Evolutionary conservation across 1,140 invertebrate genomes (phyloP).

Genomic region (Drosophila trapezifrons): DNA sequence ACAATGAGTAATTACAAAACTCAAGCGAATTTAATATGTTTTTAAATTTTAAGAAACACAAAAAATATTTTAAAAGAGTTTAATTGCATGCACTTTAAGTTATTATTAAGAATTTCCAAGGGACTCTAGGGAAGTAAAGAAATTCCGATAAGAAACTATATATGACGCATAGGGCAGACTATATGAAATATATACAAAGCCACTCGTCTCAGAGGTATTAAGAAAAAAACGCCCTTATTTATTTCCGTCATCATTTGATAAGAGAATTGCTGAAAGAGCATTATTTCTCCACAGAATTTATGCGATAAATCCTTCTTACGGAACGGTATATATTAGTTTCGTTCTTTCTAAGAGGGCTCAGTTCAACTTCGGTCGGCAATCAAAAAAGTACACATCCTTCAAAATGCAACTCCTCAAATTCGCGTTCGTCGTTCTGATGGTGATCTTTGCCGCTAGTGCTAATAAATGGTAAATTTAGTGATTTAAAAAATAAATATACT

Average conservation of each 20-base stretch:
- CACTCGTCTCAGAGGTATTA: background rate
- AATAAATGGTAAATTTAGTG: background rate
- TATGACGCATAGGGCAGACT: background rate
- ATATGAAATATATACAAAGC: no score
- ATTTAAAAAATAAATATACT: background rate
- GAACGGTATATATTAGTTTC: conserved; percentile 12
- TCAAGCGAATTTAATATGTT: background rate
- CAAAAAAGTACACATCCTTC: background rate
- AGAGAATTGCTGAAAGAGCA: background rate
- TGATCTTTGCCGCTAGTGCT: no score
- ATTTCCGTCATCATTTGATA: conserved; percentile 12
- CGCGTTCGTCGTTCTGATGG: background rate
- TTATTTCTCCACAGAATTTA: conserved; percentile 10
- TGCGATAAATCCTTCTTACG: conserved; percentile 16
- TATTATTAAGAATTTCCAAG: background rate
- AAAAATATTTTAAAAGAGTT: conserved; percentile 4
- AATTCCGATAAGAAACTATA: conserved; percentile 6
- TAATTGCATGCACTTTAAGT: conserved; percentile 1
- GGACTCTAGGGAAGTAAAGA: background rate
- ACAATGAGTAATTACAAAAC: background rate
- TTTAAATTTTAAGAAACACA: background rate
- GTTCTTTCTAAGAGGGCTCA: background rate
- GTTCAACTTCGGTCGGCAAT: conserved; percentile 16
- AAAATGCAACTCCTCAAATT: conserved; percentile 9
- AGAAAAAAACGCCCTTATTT: background rate